Conservation (phyloP, 2,113 vertebrate species). For the Aldabrachelys gigantea region DNA sequence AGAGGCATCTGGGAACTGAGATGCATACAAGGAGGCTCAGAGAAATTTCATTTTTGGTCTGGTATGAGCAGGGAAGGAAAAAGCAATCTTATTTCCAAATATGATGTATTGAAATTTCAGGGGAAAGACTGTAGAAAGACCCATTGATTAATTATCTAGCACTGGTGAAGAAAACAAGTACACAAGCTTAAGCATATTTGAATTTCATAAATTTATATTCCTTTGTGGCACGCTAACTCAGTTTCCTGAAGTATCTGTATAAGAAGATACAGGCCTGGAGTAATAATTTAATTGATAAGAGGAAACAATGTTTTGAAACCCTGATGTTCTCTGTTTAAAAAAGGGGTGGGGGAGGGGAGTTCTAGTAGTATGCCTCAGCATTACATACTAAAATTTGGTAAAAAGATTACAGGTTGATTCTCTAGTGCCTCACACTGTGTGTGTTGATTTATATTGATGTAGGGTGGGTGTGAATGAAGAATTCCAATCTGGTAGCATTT, state of each 20-base stretch:
- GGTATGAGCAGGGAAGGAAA: background rate
- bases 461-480: background rate
- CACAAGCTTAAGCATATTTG: background rate
- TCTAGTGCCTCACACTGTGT: accelerated
- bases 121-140: background rate
- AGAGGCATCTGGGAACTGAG: background rate
- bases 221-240: background rate
- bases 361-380: background rate
- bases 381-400: background rate
- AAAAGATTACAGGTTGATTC: background rate
- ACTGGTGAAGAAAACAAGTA: slow-evolving; percentile 9
- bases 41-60: background rate
- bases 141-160: background rate
- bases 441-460: background rate
- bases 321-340: background rate
- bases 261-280: background rate
- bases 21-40: background rate
- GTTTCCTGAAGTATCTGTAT: background rate
- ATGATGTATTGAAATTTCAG: background rate
- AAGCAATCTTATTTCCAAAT: background rate
- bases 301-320: slow-evolving; percentile 12
- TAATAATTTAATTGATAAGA: background rate
- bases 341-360: background rate
- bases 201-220: slow-evolving; percentile 13
- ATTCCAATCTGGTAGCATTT: background rate